Evolutionary conservation across 2,888 invertebrate genomes (phyloP), one percentile per base, ranked within the genome.

Genomic region (Cryptocephalus moraei): DNA sequence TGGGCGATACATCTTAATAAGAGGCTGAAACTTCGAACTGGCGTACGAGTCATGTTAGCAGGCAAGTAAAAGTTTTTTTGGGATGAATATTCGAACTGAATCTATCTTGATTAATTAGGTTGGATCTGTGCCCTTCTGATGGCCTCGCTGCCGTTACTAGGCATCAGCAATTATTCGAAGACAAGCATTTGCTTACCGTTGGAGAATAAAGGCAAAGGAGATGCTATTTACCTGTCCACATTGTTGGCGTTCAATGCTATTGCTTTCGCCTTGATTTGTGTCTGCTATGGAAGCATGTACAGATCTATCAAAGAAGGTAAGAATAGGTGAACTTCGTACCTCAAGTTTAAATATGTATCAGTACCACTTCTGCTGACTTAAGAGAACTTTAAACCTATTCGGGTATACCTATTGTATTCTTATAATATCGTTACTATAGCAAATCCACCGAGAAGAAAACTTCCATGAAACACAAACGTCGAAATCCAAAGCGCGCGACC

Each of bases 111-210:
- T 79, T 64, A 74, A 1, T 64, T 70, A 12, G 81, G 81, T 1
- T 82, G 81, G 81, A 54, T 73, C 3, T 75, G 77, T 54, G 75
- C 80, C 11, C 59, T 77, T 9, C 56, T 70, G 32, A 73, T 82
- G 71, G 81, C 82, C 0, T 65, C 70, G 40, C 64, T 83, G 32
- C 83, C 84, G 1, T 69, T 82, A 4, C 60, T 80, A 13, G 82
- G 81, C 10, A 70, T 83, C 52, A 81, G 80, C 56, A 76, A 75
- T 55, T 84, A 82, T 66, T 74, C 79, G 34, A 79, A 76, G 59
- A 82, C 82, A 53, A 80, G 80, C 60, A 81, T 83, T 38, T 84
- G 84, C 62, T 68, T 84, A 45, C 83, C 83, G 0, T 71, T 84
- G 66, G 78, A 79, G 57, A 77, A 75, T 44, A 70, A 71, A 33